phyloP scores from a whole-genome alignment of 2,888 invertebrate species.

The Drosophila atroscutellata region DNA sequence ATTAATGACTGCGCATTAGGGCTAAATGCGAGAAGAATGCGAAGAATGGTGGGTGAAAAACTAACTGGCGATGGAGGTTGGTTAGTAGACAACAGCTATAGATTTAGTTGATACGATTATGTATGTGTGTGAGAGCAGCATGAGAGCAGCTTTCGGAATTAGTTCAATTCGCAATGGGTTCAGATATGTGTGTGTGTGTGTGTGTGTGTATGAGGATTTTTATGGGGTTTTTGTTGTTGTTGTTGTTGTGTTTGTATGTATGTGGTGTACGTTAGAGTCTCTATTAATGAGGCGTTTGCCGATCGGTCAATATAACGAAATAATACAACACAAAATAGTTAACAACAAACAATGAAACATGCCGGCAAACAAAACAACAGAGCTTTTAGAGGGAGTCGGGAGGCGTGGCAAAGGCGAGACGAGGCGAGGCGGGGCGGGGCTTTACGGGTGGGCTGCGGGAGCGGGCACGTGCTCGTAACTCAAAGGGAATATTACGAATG shows the following conservation, averaged over 20 bases:
- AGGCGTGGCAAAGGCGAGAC: background rate
- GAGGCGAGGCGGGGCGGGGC: background rate
- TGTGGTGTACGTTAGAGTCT: slow-evolving; percentile 30
- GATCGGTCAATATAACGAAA: slow-evolving; percentile 37
- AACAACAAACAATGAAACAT: slow-evolving; percentile 41
- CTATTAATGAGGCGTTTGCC: slow-evolving; percentile 6
- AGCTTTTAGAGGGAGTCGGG: slow-evolving; percentile 1
- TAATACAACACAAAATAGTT: slow-evolving; percentile 41
- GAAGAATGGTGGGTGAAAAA: background rate
- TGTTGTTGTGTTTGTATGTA: background rate
- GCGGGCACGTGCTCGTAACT: slow-evolving; percentile 27
- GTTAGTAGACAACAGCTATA: slow-evolving; percentile 42
- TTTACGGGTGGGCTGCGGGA: slow-evolving; percentile 4
- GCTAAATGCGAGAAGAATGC: background rate
- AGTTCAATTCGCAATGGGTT: slow-evolving; percentile 41
- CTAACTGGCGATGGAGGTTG: slow-evolving; percentile 14
- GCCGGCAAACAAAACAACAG: slow-evolving; percentile 63
- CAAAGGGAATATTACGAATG: background rate
- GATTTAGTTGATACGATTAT: slow-evolving; percentile 15
- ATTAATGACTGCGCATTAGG: slow-evolving; percentile 2
- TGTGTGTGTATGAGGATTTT: background rate
- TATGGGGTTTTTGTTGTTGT: background rate
- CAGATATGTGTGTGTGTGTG: background rate
- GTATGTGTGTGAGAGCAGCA: background rate
- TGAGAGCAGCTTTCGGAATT: slow-evolving; percentile 33